Base-by-base conservation (phyloP, 2,797 vertebrate species). In the Natrix natrix region DNA sequence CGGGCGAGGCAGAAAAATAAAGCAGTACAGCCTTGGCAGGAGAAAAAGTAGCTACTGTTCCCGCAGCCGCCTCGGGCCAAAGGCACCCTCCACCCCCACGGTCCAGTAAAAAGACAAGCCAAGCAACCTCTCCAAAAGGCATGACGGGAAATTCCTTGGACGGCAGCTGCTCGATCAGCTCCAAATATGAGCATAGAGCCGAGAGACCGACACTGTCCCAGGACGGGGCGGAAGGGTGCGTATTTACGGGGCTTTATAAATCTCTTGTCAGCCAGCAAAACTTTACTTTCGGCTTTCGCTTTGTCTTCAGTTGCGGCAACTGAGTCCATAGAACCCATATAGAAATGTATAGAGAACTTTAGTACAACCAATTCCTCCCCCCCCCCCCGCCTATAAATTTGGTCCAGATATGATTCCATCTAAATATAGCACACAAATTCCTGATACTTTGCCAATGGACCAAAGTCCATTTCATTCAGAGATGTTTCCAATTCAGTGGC, bases 61-160 rank as follows among this genome's bases (percentile, higher is more conserved):
- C 74, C 56, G 32, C 55, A 17, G 28, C 54, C 8, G 55, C 89
- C 2, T 91, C 12, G 93, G 93, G 48, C 28, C 14, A 17, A 55
- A 43, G 26, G 37, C 87, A 1, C 66, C 20, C 20, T 32, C 78
- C 54, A 90, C 93, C 74, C 16, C 2, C 28, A 8, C 86, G 37
- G 60, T 8, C 37, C 32, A 20, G 95, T 24, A 88, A 93, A 94
- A 92, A 86, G 91, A 92, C 90, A 92, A 94, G 61, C 14, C 63
- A 28, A 14, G 95, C 94, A 96, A 96, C 97, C 90, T 61, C 55
- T 96, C 97, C 96, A 97, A 94, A 96, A 97, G 97, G 98, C 98
- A 98, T 98, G 98, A 96, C 98, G 98, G 98, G 98, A 98, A 98
- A 98, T 98, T 98, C 98, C 98, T 83, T 97, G 96, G 96, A 94